phyloP scores from a whole-genome alignment of 2,113 vertebrate genomes.

The Amazona guildingii region DNA sequence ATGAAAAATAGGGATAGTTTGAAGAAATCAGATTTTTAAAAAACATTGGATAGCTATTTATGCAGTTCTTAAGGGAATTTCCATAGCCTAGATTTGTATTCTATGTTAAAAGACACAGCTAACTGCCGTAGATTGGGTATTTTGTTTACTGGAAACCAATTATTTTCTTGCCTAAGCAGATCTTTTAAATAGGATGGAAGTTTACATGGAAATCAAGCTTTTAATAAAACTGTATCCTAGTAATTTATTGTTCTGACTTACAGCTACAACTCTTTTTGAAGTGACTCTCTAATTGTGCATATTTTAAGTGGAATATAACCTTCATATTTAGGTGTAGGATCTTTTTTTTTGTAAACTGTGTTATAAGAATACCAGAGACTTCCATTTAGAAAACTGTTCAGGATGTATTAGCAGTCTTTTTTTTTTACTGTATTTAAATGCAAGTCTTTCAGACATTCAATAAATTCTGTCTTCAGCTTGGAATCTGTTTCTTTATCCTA shows the following conservation, averaged over 20 bases:
- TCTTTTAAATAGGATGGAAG: not conserved
- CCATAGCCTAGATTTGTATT: not conserved
- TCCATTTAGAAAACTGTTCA: not conserved
- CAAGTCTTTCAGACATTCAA: slow-evolving; percentile 56
- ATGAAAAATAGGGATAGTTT: not conserved
- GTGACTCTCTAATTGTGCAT: slow-evolving; percentile 45
- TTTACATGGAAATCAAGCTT: not conserved
- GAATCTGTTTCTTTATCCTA: not conserved
- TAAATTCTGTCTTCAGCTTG: slow-evolving; percentile 67
- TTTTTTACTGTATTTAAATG: slow-evolving; percentile 62
- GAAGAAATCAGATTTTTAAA: not conserved
- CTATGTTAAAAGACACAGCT: not conserved
- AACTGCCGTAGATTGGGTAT: not conserved
- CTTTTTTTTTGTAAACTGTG: slow-evolving; percentile 36
- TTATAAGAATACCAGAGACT: slow-evolving; percentile 18
- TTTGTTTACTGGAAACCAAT: not conserved
- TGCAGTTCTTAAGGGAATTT: not conserved
- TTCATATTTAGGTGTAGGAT: slow-evolving; percentile 45
- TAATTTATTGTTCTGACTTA: slow-evolving; percentile 34
- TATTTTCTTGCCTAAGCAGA: not conserved
- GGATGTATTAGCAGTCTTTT: not conserved
- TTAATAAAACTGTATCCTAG: not conserved
- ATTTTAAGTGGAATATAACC: slow-evolving; percentile 58
- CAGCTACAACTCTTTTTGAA: slow-evolving; percentile 7
- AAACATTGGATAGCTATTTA: not conserved